Evolutionary conservation across 2,113 vertebrate species (phyloP).

Genomic region (Ceyx margarethae): DNA sequence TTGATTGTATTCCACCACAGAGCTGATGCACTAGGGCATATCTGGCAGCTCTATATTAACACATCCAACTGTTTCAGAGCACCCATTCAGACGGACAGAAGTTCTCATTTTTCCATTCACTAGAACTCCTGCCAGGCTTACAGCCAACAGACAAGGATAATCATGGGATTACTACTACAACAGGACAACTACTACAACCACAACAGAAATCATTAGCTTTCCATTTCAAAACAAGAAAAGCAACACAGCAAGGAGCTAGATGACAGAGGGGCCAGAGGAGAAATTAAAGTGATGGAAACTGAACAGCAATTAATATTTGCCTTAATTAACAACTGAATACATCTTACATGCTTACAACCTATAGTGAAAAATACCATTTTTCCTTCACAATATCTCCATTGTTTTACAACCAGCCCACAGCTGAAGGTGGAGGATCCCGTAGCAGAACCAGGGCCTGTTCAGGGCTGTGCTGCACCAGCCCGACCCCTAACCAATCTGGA

Average conservation of each 20-base stretch:
- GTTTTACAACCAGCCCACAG: neutral
- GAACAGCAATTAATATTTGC: neutral
- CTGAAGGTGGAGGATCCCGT: neutral
- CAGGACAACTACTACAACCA: slow-evolving; percentile 21
- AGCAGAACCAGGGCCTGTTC: neutral
- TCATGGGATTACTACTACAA: slow-evolving; percentile 54
- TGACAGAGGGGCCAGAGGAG: neutral
- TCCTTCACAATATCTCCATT: neutral
- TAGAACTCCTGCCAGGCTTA: slow-evolving; percentile 40
- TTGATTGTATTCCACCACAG: slow-evolving; percentile 8
- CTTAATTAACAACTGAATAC: neutral
- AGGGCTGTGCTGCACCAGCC: neutral
- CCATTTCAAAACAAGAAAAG: slow-evolving; percentile 32
- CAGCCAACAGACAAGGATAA: slow-evolving; percentile 49
- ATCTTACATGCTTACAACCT: neutral
- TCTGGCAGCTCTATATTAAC: slow-evolving; percentile 40
- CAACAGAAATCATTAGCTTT: slow-evolving; percentile 56
- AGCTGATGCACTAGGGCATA: neutral
- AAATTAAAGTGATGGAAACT: neutral
- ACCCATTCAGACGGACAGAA: slow-evolving; percentile 8
- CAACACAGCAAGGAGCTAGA: neutral
- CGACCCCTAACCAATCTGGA: neutral
- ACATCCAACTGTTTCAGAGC: slow-evolving; percentile 26
- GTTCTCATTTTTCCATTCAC: slow-evolving; percentile 46
- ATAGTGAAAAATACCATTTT: neutral